These are phyloP conservation scores for Anodontia alba DNA, from an alignment of 2,888 invertebrate genomes.

Conservation along the genomic window DNA sequence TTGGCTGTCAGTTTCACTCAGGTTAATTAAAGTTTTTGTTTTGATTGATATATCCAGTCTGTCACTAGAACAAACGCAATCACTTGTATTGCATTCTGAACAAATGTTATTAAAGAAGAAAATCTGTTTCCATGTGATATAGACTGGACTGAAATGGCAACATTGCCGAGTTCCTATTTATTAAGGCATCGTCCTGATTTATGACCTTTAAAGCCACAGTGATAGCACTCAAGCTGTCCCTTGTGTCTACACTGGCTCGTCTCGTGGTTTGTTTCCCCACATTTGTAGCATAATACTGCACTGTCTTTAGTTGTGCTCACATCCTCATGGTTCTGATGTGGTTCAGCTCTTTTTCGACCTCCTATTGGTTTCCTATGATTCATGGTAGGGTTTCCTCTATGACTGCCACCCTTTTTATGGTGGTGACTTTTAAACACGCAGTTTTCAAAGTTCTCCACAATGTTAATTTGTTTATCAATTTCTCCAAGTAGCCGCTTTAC, in stretches of 20 bases:
- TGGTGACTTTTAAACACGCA: background rate
- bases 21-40: background rate
- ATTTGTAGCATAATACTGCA: too few species aligned
- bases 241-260: too few species aligned
- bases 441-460: background rate
- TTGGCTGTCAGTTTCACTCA: background rate
- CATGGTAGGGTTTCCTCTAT: too few species aligned
- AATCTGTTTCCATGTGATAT: background rate
- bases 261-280: too few species aligned
- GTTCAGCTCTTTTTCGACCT: too few species aligned
- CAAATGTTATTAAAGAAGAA: background rate
- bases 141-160: background rate
- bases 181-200: slow-evolving; percentile 1
- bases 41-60: background rate
- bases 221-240: background rate
- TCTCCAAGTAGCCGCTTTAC: background rate
- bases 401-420: too few species aligned
- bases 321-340: too few species aligned
- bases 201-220: slow-evolving; percentile 6
- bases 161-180: slow-evolving; percentile 15
- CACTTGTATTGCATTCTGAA: background rate
- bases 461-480: background rate
- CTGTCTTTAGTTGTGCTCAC: too few species aligned
- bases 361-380: too few species aligned
- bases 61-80: background rate